Base-by-base conservation (phyloP, 2,888 invertebrate genomes). In the Dynastes hyllus region DNA sequence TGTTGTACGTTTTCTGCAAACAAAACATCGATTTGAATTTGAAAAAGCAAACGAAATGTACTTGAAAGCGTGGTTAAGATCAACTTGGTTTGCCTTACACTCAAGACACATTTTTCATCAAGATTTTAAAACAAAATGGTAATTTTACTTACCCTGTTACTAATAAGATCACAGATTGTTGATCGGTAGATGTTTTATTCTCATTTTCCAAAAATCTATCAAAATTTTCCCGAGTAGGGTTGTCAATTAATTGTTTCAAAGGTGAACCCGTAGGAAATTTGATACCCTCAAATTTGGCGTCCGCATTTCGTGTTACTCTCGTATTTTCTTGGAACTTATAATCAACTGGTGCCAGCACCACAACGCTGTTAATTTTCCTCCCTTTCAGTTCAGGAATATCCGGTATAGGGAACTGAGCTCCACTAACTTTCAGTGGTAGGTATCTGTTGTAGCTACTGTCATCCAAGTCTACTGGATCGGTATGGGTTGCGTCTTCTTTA, bases 391-490 rank as follows among this genome's bases (percentile, higher is more conserved):
- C 93, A n/a, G 93, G 92, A 32, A 93, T 93, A 85, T 95, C 94
- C 2, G 96, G 96, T 75, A 96, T 91, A 2, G 96, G 96, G 86
- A 96, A 96, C 84, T 95, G 94, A 40, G 95, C 93, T 0, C 96
- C 96, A 84, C 94, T 95, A 40, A 96, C 94, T 91, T 96, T 96
- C 69, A 96, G 89, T 13, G 96, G 96, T 78, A 96, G 90, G 87
- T 96, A 96, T 85, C 96, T 92, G 87, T 95, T 96, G 87, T 96
- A 96, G 85, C 93, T 94, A 55, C 93, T 92, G 84, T 93, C 93
- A 83, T 94, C 92, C 73, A 96, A 90, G 66, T 94, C 92, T 22
- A 96, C 95, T 0, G 96, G 94, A 80, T 94, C 93, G 27, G 95
- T 90, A 84, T 93, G 92, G 0, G 93, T 94, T 29, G 95, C 95